Conservation (phyloP, 1,140 invertebrate species). For the Gonioctena quinquepunctata region DNA sequence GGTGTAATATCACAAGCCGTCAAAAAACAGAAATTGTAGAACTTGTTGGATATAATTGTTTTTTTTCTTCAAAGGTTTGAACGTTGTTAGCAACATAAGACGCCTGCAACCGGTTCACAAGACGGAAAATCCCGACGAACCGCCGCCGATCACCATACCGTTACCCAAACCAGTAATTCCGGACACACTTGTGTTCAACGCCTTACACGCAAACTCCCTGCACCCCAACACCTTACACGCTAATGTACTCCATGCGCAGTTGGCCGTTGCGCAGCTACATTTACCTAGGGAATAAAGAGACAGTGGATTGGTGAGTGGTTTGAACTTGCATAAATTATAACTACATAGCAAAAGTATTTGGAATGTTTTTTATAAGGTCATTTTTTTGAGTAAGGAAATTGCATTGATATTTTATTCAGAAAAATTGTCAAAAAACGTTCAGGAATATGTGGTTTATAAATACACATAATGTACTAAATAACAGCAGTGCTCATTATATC, state of each 20-base stretch:
- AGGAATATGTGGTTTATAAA: too few relatives aligned
- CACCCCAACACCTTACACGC: constrained; percentile 8
- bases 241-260: constrained; percentile 33
- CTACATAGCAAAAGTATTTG: too few relatives aligned
- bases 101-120: constrained; percentile 46
- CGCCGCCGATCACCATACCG: constrained; percentile 47
- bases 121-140: constrained; percentile 41
- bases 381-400: too few relatives aligned
- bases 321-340: neutral
- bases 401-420: too few relatives aligned
- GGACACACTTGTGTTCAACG: constrained; percentile 35
- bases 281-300: constrained; percentile 9
- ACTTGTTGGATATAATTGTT: too few relatives aligned
- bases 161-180: constrained; percentile 46
- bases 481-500: too few relatives aligned
- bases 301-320: neutral
- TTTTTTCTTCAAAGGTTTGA: constrained; percentile 46
- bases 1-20: too few relatives aligned
- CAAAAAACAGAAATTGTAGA: too few relatives aligned
- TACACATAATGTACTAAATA: too few relatives aligned
- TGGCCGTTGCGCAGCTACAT: constrained; percentile 27
- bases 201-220: constrained; percentile 24
- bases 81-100: constrained; percentile 52
- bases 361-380: too few relatives aligned
- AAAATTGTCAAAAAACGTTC: too few relatives aligned